These are phyloP conservation scores for Rhombomys opimus DNA, from an alignment of 2,113 vertebrate genomes.

Conservation along the genomic window DNA sequence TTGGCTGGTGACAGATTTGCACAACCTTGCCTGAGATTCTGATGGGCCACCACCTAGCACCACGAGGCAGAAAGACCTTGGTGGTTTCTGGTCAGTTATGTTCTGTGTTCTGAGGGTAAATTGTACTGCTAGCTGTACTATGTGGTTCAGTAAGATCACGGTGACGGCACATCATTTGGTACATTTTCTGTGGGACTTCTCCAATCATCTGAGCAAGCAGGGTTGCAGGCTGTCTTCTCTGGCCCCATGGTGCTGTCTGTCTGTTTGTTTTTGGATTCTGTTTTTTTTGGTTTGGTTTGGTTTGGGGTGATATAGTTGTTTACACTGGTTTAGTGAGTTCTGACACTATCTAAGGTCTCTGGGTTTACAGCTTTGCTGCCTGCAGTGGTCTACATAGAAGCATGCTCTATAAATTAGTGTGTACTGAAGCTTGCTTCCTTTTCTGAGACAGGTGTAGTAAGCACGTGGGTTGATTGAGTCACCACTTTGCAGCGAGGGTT, in stretches of 20 bases:
- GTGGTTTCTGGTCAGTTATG: not conserved
- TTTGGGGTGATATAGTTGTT: not conserved
- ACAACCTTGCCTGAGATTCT: not conserved
- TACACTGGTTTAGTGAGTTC: not conserved
- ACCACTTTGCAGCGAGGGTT: not conserved
- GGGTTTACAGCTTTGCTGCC: not conserved
- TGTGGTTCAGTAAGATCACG: not conserved
- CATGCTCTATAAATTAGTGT: not conserved
- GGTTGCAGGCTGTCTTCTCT: not conserved
- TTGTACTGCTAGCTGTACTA: not conserved
- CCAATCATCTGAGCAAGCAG: not conserved
- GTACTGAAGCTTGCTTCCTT: not conserved
- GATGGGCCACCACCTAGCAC: not conserved
- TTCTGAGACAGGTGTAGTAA: not conserved
- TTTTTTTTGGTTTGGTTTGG: not conserved
- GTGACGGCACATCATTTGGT: not conserved
- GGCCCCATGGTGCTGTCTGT: not conserved
- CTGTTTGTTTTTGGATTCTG: not conserved
- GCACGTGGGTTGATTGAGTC: not conserved
- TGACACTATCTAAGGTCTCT: not conserved
- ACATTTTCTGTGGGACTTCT: not conserved
- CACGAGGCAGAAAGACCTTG: not conserved
- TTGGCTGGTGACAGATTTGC: not conserved
- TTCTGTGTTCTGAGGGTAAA: not conserved
- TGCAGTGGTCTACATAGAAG: not conserved